Evolutionary conservation across 2,888 invertebrate genomes (phyloP).

Genomic region (Serripes groenlandicus): DNA sequence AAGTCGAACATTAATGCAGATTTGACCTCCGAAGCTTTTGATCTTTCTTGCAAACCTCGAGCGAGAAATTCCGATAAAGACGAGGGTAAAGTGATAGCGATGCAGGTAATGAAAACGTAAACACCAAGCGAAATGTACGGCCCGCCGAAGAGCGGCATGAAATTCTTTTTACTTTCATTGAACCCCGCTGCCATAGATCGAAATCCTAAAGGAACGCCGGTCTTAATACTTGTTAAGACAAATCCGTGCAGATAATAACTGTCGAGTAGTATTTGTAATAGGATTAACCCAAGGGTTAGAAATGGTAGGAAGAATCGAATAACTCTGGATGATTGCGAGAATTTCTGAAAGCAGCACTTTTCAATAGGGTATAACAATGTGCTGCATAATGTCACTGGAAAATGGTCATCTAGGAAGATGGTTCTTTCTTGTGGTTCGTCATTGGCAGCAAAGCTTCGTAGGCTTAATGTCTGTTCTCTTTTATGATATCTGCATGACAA

Average conservation of each 20-base stretch:
- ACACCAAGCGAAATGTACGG: constrained; percentile 54
- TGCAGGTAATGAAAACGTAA: constrained; percentile 41
- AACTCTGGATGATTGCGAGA: neutral
- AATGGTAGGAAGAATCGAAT: constrained; percentile 45
- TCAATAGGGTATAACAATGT: neutral
- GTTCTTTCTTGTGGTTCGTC: neutral
- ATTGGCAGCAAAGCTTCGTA: neutral
- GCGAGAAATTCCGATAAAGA: constrained; percentile 43
- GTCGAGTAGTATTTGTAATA: constrained; percentile 54
- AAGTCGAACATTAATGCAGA: constrained; percentile 9
- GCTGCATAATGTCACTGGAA: neutral
- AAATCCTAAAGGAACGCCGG: constrained; percentile 65
- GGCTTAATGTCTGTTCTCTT: no score
- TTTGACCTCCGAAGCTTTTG: neutral
- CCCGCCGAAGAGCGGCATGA: constrained; percentile 60
- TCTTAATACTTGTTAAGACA: constrained; percentile 48
- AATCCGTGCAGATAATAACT: constrained; percentile 32
- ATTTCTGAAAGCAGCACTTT: neutral
- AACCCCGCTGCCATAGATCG: constrained; percentile 62
- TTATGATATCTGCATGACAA: neutral
- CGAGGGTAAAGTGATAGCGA: constrained; percentile 43
- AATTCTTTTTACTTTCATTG: constrained; percentile 49
- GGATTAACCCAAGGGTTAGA: constrained; percentile 51
- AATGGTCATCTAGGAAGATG: neutral
- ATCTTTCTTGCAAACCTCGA: constrained; percentile 29